phyloP scores from a whole-genome alignment of 2,797 vertebrate species.

The Zenarchopterus dispar region DNA sequence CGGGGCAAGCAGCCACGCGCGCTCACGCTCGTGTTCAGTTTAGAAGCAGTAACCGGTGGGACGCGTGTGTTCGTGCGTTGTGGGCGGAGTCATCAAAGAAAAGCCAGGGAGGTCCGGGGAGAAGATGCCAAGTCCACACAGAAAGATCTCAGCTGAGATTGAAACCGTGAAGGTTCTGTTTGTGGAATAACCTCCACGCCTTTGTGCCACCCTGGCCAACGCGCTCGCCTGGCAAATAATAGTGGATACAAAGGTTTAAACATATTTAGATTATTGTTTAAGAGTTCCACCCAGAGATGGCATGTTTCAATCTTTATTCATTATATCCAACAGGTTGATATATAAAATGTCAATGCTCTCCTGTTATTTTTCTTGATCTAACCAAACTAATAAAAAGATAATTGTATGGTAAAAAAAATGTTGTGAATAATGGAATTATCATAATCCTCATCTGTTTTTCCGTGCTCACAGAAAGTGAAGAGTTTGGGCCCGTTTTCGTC shows the following conservation, averaged over 20 bases:
- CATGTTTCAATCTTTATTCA: slow-evolving; percentile 24
- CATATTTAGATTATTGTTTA: slow-evolving; percentile 7
- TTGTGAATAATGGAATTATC: slow-evolving; percentile 39
- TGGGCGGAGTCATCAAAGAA: not conserved
- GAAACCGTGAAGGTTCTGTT: not conserved
- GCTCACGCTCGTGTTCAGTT: not conserved
- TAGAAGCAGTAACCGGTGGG: not conserved
- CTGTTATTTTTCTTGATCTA: slow-evolving; percentile 3
- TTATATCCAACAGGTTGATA: slow-evolving; percentile 7
- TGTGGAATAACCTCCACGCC: not conserved
- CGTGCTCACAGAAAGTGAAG: slow-evolving; percentile 84
- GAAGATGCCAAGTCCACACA: not conserved
- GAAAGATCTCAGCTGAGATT: not conserved
- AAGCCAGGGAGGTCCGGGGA: not conserved
- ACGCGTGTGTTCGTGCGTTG: not conserved
- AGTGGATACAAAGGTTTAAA: slow-evolving; percentile 24
- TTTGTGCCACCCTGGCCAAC: not conserved
- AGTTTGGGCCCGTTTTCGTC: slow-evolving; percentile 91
- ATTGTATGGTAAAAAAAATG: slow-evolving; percentile 29
- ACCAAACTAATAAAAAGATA: slow-evolving; percentile 21
- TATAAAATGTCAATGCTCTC: slow-evolving; percentile 9
- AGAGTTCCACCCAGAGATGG: slow-evolving; percentile 15
- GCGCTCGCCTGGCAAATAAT: slow-evolving; percentile 28
- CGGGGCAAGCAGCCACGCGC: not conserved
- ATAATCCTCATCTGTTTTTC: slow-evolving; percentile 13